phyloP scores from a whole-genome alignment of 2,113 vertebrate species.

The Spheniscus mendiculus region DNA sequence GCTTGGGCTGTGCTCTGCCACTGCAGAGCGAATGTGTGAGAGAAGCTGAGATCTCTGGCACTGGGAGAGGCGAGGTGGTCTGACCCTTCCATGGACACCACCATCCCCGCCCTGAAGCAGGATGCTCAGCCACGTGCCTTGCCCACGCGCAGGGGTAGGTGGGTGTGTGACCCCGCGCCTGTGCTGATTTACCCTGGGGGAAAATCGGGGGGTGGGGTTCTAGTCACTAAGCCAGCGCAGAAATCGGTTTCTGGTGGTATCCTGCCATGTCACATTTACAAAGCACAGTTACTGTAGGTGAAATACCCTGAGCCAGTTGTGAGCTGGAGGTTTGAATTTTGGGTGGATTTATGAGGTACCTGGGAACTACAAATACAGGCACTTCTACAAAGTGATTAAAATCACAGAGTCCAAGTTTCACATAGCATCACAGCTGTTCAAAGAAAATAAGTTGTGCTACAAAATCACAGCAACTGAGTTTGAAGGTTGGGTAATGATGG shows the following conservation, averaged over 20 bases:
- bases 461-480: background rate
- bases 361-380: background rate
- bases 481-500: background rate
- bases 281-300: background rate
- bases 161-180: background rate
- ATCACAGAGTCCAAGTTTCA: background rate
- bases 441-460: background rate
- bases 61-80: background rate
- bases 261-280: background rate
- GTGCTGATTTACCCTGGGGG: background rate
- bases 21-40: fast-evolving
- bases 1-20: background rate
- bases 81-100: too few species aligned
- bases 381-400: background rate
- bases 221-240: background rate
- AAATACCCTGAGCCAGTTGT: background rate
- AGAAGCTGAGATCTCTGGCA: background rate
- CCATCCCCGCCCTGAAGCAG: fast-evolving
- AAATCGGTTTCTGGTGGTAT: background rate
- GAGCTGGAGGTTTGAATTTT: background rate
- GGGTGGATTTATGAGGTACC: background rate
- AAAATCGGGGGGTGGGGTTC: too few species aligned
- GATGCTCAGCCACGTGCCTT: fast-evolving
- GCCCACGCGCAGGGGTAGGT: background rate
- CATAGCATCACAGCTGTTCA: fast-evolving